Evolutionary conservation across 2,113 vertebrate species (phyloP), one percentile per base, ranked within the genome.

Genomic region (Elachura formosa): DNA sequence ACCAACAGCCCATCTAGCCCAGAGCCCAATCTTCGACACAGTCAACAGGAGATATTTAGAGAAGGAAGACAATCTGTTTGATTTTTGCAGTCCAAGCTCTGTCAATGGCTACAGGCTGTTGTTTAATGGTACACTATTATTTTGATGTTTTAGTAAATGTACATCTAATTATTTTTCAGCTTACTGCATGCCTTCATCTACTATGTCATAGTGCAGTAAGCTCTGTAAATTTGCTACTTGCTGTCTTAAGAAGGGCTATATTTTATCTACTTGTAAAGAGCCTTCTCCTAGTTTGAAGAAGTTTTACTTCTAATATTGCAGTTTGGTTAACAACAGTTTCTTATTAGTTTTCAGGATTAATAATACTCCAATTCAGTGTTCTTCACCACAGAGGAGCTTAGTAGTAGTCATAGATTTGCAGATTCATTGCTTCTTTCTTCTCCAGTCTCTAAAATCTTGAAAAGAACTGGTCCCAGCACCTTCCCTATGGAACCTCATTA

Each of bases 21-120:
- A 31, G 11, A 46, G 21, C 31, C 25, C 14, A 36, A 0, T 33
- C 31, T 33, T 28, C 0, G 0, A 36, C 25, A 56, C 5, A 33
- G 41, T 34, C 31, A 49, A 25, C 15, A 38, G 43, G 23, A 69
- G 21, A 11, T 49, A 5, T 56, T 87, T 56, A 23, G 40, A 41
- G 19, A 48, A 4, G 52, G 12, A 58, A 26, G 8, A 58, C 38
- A 52, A 22, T 48, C 26, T 24, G 7, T 2, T 13, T 59, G 24
- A 11, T 33, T 59, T 79, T 61, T 33, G 19, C 19, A 73, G 22
- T 33, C 40, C 45, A 71, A 22, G 29, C 8, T 46, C 43, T 55
- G 15, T 45, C 41, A 55, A 33, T 19, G 56, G 34, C 36, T 25
- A 76, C 1, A 0, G 23, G 12, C 11, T 62, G 25, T 28, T n/a